These are phyloP conservation scores for Hydropsyche betteni DNA, from an alignment of 2,888 invertebrate genomes.

Conservation along the genomic window DNA sequence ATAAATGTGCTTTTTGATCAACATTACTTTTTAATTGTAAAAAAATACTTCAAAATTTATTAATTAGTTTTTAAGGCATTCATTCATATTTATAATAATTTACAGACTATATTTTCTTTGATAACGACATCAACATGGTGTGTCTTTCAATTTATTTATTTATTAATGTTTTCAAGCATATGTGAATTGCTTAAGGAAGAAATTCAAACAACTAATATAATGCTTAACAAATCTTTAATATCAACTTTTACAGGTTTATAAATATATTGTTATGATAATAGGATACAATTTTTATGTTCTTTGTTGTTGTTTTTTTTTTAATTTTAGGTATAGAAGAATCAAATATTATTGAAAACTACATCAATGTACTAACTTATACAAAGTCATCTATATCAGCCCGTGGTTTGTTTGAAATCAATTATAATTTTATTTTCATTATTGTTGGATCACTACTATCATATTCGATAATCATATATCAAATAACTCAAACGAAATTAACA, in stretches of 20 bases:
- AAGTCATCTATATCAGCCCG: neutral
- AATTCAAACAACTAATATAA: neutral
- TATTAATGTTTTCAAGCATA: neutral
- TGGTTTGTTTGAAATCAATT: neutral
- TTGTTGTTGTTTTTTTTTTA: neutral
- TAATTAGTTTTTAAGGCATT: too few relatives aligned
- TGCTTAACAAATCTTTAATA: neutral
- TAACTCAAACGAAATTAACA: neutral
- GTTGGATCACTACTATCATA: neutral
- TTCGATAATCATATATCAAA: conserved; percentile 19
- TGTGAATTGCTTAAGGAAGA: neutral
- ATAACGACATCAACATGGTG: neutral
- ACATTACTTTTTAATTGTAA: too few relatives aligned
- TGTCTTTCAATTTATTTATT: neutral
- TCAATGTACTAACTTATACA: neutral
- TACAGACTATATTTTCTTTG: too few relatives aligned
- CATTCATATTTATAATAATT: too few relatives aligned
- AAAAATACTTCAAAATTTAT: too few relatives aligned
- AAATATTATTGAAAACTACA: neutral
- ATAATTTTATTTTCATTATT: neutral
- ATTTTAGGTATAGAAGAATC: neutral
- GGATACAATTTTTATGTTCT: neutral
- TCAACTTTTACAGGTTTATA: neutral
- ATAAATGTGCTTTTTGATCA: too few relatives aligned
- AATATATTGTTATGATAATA: neutral